Evolutionary conservation across 2,797 vertebrate genomes (phyloP), one percentile per base, ranked within the genome.

Genomic region (Aselliscus stoliczkanus): DNA sequence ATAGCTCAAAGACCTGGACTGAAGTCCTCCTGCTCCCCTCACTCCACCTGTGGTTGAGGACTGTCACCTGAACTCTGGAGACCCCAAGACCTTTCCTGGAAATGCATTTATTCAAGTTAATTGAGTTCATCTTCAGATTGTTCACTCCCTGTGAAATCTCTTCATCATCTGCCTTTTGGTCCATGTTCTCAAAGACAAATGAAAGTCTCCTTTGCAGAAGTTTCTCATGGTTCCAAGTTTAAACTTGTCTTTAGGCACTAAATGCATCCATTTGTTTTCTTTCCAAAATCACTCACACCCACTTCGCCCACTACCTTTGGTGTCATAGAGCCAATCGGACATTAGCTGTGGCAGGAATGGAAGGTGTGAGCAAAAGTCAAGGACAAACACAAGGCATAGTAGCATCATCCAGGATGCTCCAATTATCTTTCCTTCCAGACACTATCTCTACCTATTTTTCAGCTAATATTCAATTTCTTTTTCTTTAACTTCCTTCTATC

Each of bases 401-500:
- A 3, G 7, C 18, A 11, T 27, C 44, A 15, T 70, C 42, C 27
- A 58, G 15, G 52, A 77, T 64, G 14, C 54, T 70, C 0, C 14
- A 5, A n/a, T 75, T 31, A 4, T 54, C 64, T 75, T 84, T 25
- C 20, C 29, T 64, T 54, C 39, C 17, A 67, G 50, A 42, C n/a
- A 20, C 27, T 10, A 3, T n/a, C 37, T 39, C 72, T 67, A 62
- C 29, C 20, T 86, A 7, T 39, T 70, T 65, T 79, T 86, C 54
- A 85, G 34, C 52, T 60, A 67, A 52, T 11, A 1, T 44, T 86
- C 27, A 65, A 13, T 39, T 95, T 87, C 17, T 65, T 96, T 91
- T 67, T 75, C 79, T 93, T 70, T 20, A 34, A 86, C 89, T 58
- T 94, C 50, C 50, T 91, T 87, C 29, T 34, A 39, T 39, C 42